Base-by-base conservation (phyloP, 1,140 invertebrate genomes). In the Habropoda laboriosa region DNA sequence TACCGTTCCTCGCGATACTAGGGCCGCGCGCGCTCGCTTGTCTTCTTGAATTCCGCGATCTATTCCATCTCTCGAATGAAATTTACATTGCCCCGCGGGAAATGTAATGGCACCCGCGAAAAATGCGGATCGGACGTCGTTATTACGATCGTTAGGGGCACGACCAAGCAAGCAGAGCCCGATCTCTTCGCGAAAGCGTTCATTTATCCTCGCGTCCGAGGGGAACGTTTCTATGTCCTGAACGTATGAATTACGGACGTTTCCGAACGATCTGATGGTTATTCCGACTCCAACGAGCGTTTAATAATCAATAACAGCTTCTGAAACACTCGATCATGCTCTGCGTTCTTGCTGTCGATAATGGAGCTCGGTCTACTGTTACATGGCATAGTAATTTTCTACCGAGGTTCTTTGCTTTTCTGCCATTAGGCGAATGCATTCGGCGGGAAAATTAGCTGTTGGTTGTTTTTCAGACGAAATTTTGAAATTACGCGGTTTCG, bases 101-200 rank as follows among this genome's bases (percentile, higher is more conserved):
- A 24, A 72, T n/a, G 38, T 24, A 45, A 35, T 35, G 8, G 13
- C 40, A n/a, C n/a, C 24, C 12, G 40, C 21, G 27, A 72, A 72
- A 72, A 72, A 72, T 72, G 55, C 12, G 3, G 70, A 47, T 60
- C 70, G 40, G 24, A 42, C 24, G 24, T 72, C 70, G 70, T 72
- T 72, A 72, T 72, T 58, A 57, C 70, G 55, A 72, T 60, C 70
- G 55, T 72, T 72, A 55, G 6, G n/a, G 47, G n/a, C 18, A 7
- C 18, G 38, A 45, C 35, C 53, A 32, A 12, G n/a, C n/a, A n/a
- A n/a, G n/a, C n/a, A n/a, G n/a, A n/a, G n/a, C n/a, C n/a, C 27
- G 12, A 27, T 13, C 4, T 21, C 30, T 13, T 57, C 12, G 8
- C 6, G n/a, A 30, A 24, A 53, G n/a, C 16, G 24, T 5, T 61